Base-by-base conservation (phyloP, 2,113 vertebrate species). In the Microtus pennsylvanicus region DNA sequence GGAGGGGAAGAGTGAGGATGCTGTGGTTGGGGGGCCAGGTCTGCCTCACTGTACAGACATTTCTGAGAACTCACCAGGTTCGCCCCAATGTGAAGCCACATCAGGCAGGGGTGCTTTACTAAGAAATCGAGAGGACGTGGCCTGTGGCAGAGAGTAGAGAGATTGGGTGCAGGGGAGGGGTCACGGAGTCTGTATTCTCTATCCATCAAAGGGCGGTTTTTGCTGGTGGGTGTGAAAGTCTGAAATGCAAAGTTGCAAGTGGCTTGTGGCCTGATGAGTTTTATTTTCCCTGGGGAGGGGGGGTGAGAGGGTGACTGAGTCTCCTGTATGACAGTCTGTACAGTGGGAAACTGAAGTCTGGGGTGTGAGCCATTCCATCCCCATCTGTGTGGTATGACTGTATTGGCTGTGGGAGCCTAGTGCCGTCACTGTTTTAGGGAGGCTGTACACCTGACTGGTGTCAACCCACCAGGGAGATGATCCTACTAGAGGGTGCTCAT, bases 51-150 rank as follows among this genome's bases (percentile, higher is more conserved):
- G 97, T 97, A 95, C 97, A 98, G 97, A 97, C 42, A 19, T 89
- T 98, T 99, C 98, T 97, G 94, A 98, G 98, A 99, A 99, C 75
- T 97, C 87, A 85, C 55, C 82, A 91, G 91, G 96, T 96, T 97
- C 91, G 93, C 96, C 96, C 95, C 95, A 76, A 0, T 94, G 75
- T 87, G 75, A 95, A 97, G 97, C 97, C 75, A 0, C 97, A 69
- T 55, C n/a, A 42, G 82, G 94, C 55, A 47, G 77, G 95, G 77
- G 65, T 81, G 87, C 74, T 58, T 97, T 98, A 98, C 97, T 93
- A 74, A 92, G 98, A 98, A 98, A 55, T 97, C 52, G 42, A 96
- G 96, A 97, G 97, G 98, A 97, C 95, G 94, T 97, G 97, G 97
- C 97, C 91, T 98, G 35, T 67, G 97, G 97, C 58, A 22, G 92